phyloP scores from a whole-genome alignment of 2,888 invertebrate genomes.

The Melinopterus prodromus region DNA sequence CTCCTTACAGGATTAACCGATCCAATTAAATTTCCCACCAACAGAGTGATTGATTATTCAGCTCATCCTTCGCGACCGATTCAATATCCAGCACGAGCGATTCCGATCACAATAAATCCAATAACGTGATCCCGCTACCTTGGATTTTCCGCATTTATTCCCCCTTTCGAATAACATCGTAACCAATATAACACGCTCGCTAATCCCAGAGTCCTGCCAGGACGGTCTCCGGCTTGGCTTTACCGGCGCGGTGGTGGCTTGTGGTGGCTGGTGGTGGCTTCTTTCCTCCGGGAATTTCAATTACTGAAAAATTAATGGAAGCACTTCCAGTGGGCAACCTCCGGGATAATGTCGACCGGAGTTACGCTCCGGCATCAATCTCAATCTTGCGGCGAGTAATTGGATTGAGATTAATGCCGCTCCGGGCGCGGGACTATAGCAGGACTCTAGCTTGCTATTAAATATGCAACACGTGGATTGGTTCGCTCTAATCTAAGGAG shows the following conservation, averaged over 20 bases:
- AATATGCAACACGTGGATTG: neutral
- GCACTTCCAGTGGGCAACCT: neutral
- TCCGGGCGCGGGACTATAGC: neutral
- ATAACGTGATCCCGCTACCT: neutral
- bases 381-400: constrained; percentile 4
- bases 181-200: neutral
- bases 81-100: neutral
- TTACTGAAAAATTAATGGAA: constrained; percentile 4
- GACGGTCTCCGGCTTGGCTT: neutral
- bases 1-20: no score
- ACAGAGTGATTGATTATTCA: neutral
- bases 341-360: neutral
- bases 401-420: neutral
- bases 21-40: no score
- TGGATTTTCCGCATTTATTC: neutral
- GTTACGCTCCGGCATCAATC: neutral
- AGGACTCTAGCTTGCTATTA: neutral
- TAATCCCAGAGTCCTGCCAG: neutral
- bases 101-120: neutral
- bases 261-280: neutral
- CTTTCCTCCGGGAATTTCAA: neutral
- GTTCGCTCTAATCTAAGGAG: no score
- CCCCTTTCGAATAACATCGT: neutral
- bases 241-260: neutral
- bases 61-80: neutral